These are phyloP conservation scores for Brachypodius melanocephalos DNA, from an alignment of 2,113 vertebrate genomes.

Conservation along the genomic window DNA sequence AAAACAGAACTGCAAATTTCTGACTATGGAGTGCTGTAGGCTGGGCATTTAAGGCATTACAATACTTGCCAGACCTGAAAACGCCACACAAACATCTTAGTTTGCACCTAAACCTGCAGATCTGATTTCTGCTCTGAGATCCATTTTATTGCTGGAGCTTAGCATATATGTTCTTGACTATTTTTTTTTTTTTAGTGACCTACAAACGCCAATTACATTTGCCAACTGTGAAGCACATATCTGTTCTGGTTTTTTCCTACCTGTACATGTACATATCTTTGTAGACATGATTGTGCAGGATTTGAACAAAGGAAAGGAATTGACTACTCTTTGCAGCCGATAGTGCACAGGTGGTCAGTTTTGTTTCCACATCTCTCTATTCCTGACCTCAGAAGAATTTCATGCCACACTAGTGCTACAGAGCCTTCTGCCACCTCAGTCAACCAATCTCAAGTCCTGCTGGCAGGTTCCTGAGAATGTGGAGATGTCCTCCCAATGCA, in stretches of 20 bases:
- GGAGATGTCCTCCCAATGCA: background rate
- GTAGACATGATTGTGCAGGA: background rate
- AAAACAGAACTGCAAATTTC: background rate
- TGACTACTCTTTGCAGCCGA: background rate
- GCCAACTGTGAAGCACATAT: background rate
- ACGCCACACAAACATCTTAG: background rate
- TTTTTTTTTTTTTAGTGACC: background rate
- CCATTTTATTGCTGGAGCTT: background rate
- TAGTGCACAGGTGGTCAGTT: background rate
- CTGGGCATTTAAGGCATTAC: background rate
- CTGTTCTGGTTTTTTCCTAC: background rate
- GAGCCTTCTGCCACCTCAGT: background rate
- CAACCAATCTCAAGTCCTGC: background rate
- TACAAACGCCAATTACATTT: background rate
- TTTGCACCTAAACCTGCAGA: background rate
- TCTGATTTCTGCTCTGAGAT: background rate
- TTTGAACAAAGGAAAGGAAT: background rate
- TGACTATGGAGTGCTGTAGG: background rate
- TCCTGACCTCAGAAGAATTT: background rate
- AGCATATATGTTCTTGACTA: background rate
- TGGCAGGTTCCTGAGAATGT: background rate
- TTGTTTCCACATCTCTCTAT: background rate
- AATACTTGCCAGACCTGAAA: background rate
- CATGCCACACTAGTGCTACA: background rate
- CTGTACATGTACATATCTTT: rapidly evolving